These are phyloP conservation scores for Drosophila baimaii DNA, from an alignment of 1,140 invertebrate species.

Conservation along the genomic window DNA sequence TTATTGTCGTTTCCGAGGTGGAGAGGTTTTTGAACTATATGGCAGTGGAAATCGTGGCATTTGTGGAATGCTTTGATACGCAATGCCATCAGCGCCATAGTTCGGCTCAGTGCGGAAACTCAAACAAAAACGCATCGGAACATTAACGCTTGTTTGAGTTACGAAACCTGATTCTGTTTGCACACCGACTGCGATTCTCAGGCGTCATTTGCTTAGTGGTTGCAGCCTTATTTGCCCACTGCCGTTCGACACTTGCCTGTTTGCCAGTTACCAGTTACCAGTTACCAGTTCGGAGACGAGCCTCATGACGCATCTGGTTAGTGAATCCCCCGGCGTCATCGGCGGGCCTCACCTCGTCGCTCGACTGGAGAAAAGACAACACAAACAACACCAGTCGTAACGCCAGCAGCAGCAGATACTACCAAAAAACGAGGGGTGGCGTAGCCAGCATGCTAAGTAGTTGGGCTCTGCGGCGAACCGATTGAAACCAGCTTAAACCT, in stretches of 20 bases:
- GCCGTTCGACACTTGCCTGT: slow-evolving; percentile 25
- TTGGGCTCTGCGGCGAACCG: slow-evolving; percentile 39
- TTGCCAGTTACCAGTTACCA: slow-evolving; percentile 11
- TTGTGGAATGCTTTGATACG: slow-evolving; percentile 39
- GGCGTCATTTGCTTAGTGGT: slow-evolving; percentile 32
- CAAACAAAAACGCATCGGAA: slow-evolving; percentile 50
- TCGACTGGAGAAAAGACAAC: slow-evolving; percentile 46
- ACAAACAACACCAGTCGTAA: slow-evolving; percentile 22
- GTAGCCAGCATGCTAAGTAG: slow-evolving; percentile 46
- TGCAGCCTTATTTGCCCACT: slow-evolving; percentile 57
- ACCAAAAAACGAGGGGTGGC: slow-evolving; percentile 29
- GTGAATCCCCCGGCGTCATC: slow-evolving; percentile 63
- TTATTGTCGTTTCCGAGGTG: slow-evolving; percentile 24
- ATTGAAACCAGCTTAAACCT: slow-evolving; percentile 72
- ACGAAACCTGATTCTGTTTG: slow-evolving; percentile 56
- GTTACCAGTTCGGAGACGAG: slow-evolving; percentile 37
- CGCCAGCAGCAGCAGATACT: slow-evolving; percentile 9
- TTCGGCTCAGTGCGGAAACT: slow-evolving; percentile 60
- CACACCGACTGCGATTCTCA: slow-evolving; percentile 13
- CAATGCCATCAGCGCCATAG: slow-evolving; percentile 55
- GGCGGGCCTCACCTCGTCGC: slow-evolving; percentile 48
- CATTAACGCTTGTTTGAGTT: slow-evolving; percentile 65
- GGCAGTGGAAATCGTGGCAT: slow-evolving; percentile 35
- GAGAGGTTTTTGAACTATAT: slow-evolving; percentile 74
- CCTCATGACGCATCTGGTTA: slow-evolving; percentile 64